phyloP scores from a whole-genome alignment of 2,888 invertebrate genomes.

The Strigamia crassipes region DNA sequence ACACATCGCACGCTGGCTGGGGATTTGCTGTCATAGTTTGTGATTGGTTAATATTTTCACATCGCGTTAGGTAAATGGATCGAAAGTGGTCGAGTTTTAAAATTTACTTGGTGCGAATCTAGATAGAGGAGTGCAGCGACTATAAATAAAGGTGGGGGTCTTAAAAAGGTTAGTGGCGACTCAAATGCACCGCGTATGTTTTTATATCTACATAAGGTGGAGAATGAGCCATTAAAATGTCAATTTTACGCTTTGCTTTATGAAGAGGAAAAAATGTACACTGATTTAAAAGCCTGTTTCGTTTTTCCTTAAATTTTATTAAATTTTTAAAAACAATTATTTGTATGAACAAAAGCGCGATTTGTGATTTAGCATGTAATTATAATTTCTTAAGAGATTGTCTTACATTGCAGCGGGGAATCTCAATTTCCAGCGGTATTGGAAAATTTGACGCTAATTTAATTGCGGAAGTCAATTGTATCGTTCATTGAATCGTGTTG shows the following conservation, averaged over 20 bases:
- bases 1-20: background rate
- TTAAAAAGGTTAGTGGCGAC: background rate
- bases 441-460: too few relatives aligned
- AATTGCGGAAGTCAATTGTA: too few relatives aligned
- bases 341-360: too few relatives aligned
- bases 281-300: background rate
- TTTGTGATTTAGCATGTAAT: too few relatives aligned
- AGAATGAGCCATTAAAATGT: background rate
- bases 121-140: background rate
- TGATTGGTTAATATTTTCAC: background rate
- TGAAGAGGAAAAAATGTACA: background rate
- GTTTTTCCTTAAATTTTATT: background rate
- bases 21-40: background rate
- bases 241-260: background rate
- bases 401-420: background rate
- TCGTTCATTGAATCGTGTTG: too few relatives aligned
- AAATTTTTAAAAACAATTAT: background rate
- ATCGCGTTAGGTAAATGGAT: background rate
- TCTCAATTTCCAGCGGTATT: too few relatives aligned
- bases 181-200: background rate
- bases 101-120: background rate
- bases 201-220: background rate
- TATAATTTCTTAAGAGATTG: background rate
- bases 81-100: background rate
- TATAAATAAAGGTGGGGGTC: background rate